Percentiles rank a stretch among this genome's conserved stretches.
phyloP scores from a whole-genome alignment of 2,888 invertebrate species.

The Drosophila anomalipes region DNA sequence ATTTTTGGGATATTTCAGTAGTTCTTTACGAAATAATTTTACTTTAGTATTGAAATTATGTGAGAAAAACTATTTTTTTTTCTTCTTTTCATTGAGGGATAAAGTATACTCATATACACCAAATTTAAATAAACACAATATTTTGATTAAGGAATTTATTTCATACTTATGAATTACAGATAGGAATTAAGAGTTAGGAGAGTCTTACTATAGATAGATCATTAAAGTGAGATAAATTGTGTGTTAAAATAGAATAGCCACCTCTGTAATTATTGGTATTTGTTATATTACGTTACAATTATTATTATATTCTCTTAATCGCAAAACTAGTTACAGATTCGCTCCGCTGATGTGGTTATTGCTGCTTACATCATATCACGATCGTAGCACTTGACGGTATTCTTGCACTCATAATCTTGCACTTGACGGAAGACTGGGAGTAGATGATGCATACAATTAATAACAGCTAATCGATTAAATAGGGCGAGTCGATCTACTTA shows the following conservation, averaged over 20 bases:
- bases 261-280: not conserved
- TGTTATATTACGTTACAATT: not conserved
- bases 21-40: not conserved
- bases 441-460: not conserved
- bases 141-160: not conserved
- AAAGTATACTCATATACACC: not conserved
- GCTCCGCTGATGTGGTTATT: not conserved
- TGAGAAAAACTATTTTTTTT: not conserved
- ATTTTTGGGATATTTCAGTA: not conserved
- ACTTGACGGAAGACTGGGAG: constrained; percentile 65
- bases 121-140: not conserved
- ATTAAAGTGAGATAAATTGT: not conserved
- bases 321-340: constrained; percentile 2
- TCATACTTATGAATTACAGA: not conserved
- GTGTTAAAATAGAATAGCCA: not conserved
- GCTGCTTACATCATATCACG: constrained; percentile 48
- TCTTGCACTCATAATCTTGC: constrained; percentile 65
- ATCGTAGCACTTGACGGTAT: constrained; percentile 60
- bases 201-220: not conserved
- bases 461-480: not conserved
- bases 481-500: constrained; percentile 18
- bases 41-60: not conserved
- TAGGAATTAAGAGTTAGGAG: not conserved
- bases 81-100: not conserved
- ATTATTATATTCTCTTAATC: not conserved